A percentile compares a stretch with the other conserved stretches of the same genome.
These are phyloP conservation scores for Hapalemur alaotrensis DNA, from an alignment of 2,797 vertebrate genomes.

Conservation along the genomic window DNA sequence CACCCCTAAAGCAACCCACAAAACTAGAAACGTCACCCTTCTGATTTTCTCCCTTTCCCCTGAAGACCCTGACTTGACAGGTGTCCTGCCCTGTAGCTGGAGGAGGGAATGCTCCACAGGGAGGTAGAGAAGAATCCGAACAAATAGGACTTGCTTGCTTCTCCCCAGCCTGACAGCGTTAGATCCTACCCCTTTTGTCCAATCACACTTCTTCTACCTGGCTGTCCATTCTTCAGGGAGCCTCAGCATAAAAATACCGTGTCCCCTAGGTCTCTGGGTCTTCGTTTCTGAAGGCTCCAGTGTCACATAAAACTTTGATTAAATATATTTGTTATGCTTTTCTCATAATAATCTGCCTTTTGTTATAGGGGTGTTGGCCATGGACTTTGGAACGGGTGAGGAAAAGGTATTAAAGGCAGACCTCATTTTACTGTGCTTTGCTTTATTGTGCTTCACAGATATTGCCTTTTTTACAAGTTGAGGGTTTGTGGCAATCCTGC, in stretches of 20 bases:
- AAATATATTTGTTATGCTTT: neutral
- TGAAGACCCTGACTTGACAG: neutral
- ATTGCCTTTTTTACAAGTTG: too few species aligned
- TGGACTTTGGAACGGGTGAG: neutral
- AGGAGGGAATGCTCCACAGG: neutral
- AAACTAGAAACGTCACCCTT: neutral
- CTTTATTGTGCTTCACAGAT: too few species aligned
- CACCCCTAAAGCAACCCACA: neutral
- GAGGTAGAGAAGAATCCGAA: neutral
- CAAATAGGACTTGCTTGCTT: neutral
- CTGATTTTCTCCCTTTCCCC: neutral
- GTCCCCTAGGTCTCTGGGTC: neutral
- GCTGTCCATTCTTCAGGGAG: neutral
- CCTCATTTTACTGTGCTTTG: too few species aligned
- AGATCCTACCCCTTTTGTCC: neutral
- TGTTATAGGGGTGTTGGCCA: neutral
- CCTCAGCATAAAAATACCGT: neutral
- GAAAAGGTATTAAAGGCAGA: too few species aligned
- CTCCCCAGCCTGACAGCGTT: neutral
- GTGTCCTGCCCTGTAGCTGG: neutral
- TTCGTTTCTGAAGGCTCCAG: neutral
- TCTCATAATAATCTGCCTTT: neutral
- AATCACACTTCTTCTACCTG: neutral
- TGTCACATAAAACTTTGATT: neutral
- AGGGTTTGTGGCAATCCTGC: too few species aligned